These are phyloP conservation scores for Limnodromus scolopaceus DNA, from an alignment of 2,797 vertebrate species.

Conservation along the genomic window DNA sequence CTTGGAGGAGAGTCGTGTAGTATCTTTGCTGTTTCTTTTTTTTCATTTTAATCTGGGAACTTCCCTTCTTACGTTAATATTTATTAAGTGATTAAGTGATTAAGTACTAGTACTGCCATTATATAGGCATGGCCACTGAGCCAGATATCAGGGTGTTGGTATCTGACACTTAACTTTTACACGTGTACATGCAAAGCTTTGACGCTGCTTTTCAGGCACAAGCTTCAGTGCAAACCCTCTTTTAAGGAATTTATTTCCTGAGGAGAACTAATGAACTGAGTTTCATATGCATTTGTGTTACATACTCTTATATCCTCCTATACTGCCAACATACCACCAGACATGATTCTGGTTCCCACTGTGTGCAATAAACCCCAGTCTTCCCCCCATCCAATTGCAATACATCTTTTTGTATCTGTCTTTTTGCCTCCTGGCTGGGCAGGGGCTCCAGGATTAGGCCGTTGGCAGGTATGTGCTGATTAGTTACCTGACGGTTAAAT, in stretches of 20 bases:
- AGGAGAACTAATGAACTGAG: not conserved
- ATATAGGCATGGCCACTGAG: not conserved
- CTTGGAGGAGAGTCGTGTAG: not conserved
- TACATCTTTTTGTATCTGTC: not conserved
- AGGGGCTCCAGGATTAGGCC: not conserved
- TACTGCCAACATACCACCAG: not conserved
- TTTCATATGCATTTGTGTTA: not conserved
- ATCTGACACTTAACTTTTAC: not conserved
- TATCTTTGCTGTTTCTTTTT: not conserved
- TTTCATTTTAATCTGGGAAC: not conserved
- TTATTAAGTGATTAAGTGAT: not conserved
- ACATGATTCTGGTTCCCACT: not conserved
- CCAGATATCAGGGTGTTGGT: not conserved
- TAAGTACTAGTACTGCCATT: not conserved
- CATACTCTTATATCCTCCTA: not conserved
- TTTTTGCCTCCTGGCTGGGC: not conserved
- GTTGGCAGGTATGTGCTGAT: not conserved
- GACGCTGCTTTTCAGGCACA: not conserved
- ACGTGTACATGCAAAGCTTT: rapidly evolving
- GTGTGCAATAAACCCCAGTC: not conserved
- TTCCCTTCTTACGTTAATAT: not conserved
- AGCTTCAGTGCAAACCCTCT: not conserved
- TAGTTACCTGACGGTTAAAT: not conserved
- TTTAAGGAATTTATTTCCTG: not conserved
- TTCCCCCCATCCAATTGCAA: not conserved